Percentiles rank a stretch among this genome's conserved stretches.
Evolutionary conservation across 2,113 vertebrate genomes (phyloP).

Genomic region (Centropristis striata): DNA sequence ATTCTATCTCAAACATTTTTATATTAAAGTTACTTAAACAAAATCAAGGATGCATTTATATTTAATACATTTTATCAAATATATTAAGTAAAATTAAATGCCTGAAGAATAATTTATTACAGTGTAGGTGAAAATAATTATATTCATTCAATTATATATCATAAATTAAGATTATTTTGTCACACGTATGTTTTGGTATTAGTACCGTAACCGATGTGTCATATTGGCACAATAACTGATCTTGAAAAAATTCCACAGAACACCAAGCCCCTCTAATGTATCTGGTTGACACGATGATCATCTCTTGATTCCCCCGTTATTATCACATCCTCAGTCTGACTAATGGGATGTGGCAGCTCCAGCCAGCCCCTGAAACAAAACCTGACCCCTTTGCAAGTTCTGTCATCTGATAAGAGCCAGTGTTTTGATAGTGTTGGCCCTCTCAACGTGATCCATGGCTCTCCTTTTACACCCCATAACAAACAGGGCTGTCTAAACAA

Average conservation of each 20-base stretch:
- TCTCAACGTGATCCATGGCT: constrained; percentile 74
- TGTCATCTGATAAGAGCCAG: constrained; percentile 87
- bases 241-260: not conserved
- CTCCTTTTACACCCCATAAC: constrained; percentile 81
- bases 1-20: too few species aligned
- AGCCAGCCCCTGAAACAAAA: constrained; percentile 62
- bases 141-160: too few species aligned
- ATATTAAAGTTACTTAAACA: too few species aligned
- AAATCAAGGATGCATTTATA: too few species aligned
- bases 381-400: constrained; percentile 81
- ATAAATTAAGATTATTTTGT: not conserved
- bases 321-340: constrained; percentile 13
- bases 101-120: too few species aligned
- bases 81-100: too few species aligned
- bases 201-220: not conserved
- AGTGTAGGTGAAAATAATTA: too few species aligned
- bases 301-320: constrained; percentile 2
- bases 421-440: constrained; percentile 86
- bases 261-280: not conserved
- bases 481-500: constrained; percentile 82
- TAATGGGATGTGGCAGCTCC: constrained; percentile 32
- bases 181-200: not conserved
- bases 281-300: not conserved
- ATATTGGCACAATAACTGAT: not conserved
- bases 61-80: too few species aligned